Base-by-base conservation (phyloP, 2,888 invertebrate species). In the Hybos culiciformis region DNA sequence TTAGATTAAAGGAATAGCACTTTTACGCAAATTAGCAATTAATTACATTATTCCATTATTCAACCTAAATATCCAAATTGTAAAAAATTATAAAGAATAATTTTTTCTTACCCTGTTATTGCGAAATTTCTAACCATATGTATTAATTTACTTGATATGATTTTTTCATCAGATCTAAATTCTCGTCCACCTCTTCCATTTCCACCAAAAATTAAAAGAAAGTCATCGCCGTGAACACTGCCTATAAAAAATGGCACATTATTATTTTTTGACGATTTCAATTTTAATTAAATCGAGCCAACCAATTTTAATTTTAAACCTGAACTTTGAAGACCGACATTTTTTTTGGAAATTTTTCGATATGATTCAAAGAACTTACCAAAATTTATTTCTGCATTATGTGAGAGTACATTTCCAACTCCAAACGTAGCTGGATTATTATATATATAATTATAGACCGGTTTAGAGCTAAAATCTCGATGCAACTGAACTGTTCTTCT, bases 401-500 rank as follows among this genome's bases (percentile, higher is more conserved):
- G 51, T 2, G 74, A 69, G 59, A 75, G 63, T 5, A 61, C 4
- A 43, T 73, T 66, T 6, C 74, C 72, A 12, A 74, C 55, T 52
- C 80, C 80, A 46, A 61, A 57, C 19, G 62, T 60, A 0, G 74
- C 75, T 41, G 74, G 69, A 60, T 73, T 77, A 2, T 70, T 59
- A 58, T 75, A 82, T 19, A 72, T 68, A 57, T 80, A 80, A 50
- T 74, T 67, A 63, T 74, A 77, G 7, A 77, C 73, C 0, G 78
- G 74, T 44, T 73, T 72, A 14, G 68, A 64, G 70, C 34, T 42
- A 34, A 34, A 41, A 8, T 43, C 31, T 0, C 76, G 72, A 55
- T 80, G 79, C 31, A 76, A 51, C 52, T 70, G 70, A 0, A 75
- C 74, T 26, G 74, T 64, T 48, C 71, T 71, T 34, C 75, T 73